A percentile compares a stretch with the other conserved stretches of the same genome.
Evolutionary conservation across 2,797 vertebrate species (phyloP).

Genomic region (Mus spretus): DNA sequence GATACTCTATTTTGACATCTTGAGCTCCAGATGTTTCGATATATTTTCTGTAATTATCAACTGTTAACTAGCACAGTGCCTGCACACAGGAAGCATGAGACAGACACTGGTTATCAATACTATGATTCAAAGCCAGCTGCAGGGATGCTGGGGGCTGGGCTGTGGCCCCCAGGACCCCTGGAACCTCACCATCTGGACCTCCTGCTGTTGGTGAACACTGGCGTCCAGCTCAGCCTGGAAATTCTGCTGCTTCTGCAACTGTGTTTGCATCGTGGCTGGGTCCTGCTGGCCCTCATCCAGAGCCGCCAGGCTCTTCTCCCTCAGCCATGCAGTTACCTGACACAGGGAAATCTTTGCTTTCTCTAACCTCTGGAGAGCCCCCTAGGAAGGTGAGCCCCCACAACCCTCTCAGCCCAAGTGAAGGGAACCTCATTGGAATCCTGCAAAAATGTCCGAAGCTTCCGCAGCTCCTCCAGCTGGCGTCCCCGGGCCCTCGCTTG

Average conservation of each 20-base stretch:
- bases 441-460: constrained; percentile 92
- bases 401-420: not conserved
- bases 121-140: not conserved
- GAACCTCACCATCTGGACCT: constrained; percentile 88
- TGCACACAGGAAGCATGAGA: rapidly evolving
- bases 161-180: constrained; percentile 69
- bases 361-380: not conserved
- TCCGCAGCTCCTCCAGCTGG: constrained; percentile 90
- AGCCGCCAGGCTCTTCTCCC: constrained; percentile 92
- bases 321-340: constrained; percentile 92
- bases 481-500: constrained; percentile 85
- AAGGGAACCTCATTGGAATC: constrained; percentile 92
- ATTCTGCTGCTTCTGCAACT: constrained; percentile 92
- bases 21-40: not conserved
- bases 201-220: constrained; percentile 89
- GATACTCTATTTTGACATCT: not conserved
- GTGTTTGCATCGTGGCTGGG: constrained; percentile 92
- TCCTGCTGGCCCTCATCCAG: constrained; percentile 93
- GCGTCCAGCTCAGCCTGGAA: constrained; percentile 93
- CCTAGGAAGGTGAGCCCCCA: not conserved
- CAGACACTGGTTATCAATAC: rapidly evolving
- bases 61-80: not conserved
- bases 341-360: not conserved
- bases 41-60: not conserved
- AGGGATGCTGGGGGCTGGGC: not conserved